A percentile compares a stretch with the other conserved stretches of the same genome.
Evolutionary conservation across 35 echinoderm and acorn worm genomes (phyloP).

Genomic region (Amphiura filiformis): DNA sequence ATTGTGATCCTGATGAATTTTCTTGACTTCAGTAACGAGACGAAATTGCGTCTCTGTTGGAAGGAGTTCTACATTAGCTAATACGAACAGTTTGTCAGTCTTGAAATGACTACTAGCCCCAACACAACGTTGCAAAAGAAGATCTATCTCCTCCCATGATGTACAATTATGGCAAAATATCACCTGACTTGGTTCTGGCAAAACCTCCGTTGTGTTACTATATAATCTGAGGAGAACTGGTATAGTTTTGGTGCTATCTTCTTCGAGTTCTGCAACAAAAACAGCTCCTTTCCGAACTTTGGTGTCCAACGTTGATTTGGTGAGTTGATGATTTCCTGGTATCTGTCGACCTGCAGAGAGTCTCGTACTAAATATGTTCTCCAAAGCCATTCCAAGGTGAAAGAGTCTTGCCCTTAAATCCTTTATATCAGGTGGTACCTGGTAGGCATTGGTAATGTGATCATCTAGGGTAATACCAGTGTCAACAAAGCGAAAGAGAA

Average conservation of each 20-base stretch:
- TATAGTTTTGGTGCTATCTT: constrained; percentile 19
- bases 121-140: constrained; percentile 19
- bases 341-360: not conserved
- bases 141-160: constrained; percentile 20
- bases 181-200: constrained; percentile 27
- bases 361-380: not conserved
- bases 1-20: constrained; percentile 21
- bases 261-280: constrained; percentile 34
- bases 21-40: constrained; percentile 27
- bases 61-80: constrained; percentile 30
- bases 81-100: not conserved
- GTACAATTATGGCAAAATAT: constrained; percentile 34
- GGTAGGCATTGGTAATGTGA: not conserved
- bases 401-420: not conserved
- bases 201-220: constrained; percentile 5
- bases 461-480: constrained; percentile 5
- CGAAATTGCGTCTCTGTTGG: constrained; percentile 22
- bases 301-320: constrained; percentile 4
- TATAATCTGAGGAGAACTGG: constrained; percentile 28
- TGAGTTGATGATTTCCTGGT: not conserved
- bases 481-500: constrained; percentile 19
- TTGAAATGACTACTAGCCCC: not conserved
- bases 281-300: constrained; percentile 20
- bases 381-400: constrained; percentile 1
- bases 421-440: not conserved